A percentile compares a stretch with the other conserved stretches of the same genome.
Conservation (phyloP, 35 echinoderm and acorn worm genomes). For the Ptychodera flava region DNA sequence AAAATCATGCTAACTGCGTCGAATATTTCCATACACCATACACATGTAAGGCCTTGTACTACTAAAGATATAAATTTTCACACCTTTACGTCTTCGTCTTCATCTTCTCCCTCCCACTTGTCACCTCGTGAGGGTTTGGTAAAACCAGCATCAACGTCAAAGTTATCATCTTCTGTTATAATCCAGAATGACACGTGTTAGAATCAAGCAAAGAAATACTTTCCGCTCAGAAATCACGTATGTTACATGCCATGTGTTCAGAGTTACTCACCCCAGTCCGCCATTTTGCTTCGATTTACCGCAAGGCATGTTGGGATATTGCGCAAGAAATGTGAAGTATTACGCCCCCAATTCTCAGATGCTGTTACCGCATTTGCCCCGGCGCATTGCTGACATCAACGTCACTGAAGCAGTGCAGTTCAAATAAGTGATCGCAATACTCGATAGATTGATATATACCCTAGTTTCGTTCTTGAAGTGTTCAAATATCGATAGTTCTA, state of each 20-base stretch:
- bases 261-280: neutral
- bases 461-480: too few species aligned
- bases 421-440: too few species aligned
- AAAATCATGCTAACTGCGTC: neutral
- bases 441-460: too few species aligned
- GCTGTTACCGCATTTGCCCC: too few species aligned
- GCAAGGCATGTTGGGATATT: neutral
- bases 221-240: neutral
- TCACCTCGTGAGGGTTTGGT: neutral
- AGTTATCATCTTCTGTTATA: neutral
- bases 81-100: neutral
- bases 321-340: too few species aligned
- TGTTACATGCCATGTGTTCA: neutral
- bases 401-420: too few species aligned
- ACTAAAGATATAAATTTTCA: neutral
- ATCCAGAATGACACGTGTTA: neutral
- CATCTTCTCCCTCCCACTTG: neutral
- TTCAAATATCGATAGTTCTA: too few species aligned
- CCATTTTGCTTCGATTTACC: neutral
- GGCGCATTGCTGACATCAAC: too few species aligned
- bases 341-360: too few species aligned
- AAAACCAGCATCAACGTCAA: neutral
- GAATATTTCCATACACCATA: neutral
- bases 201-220: neutral
- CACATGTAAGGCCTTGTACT: neutral